Conservation (phyloP, 1,140 invertebrate genomes). For the Eumaeus atala region DNA sequence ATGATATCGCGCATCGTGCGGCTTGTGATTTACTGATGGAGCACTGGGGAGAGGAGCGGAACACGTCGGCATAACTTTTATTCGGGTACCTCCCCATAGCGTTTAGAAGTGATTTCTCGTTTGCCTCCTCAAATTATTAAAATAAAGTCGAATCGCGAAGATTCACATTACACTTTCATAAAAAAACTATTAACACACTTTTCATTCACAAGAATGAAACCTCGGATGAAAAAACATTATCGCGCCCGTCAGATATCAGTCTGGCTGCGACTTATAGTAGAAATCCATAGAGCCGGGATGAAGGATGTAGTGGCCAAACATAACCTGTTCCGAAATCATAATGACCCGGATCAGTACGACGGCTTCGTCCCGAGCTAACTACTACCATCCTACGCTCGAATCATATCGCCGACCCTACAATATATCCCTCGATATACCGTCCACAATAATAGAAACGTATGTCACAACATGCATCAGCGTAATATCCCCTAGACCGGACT, state of each 20-base stretch:
- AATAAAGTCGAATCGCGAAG: too few relatives aligned
- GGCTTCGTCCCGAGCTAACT: slow-evolving; percentile 78
- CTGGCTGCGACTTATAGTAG: slow-evolving; percentile 94
- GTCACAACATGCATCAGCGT: slow-evolving; percentile 76
- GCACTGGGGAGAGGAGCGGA: too few relatives aligned
- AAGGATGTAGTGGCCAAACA: slow-evolving; percentile 88
- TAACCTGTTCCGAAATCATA: slow-evolving; percentile 88
- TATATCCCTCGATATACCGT: slow-evolving; percentile 70
- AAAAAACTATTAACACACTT: slow-evolving; percentile 14
- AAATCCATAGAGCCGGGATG: slow-evolving; percentile 91
- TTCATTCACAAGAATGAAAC: slow-evolving; percentile 84
- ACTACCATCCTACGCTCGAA: slow-evolving; percentile 67
- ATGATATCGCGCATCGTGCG: too few relatives aligned
- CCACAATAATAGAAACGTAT: slow-evolving; percentile 76
- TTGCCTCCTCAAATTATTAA: too few relatives aligned
- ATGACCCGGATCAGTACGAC: slow-evolving; percentile 87
- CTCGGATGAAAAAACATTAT: slow-evolving; percentile 94
- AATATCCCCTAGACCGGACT: slow-evolving; percentile 67
- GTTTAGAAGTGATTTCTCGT: too few relatives aligned
- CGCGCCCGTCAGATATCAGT: slow-evolving; percentile 94
- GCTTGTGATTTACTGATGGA: too few relatives aligned
- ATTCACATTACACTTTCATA: too few relatives aligned
- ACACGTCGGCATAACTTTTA: too few relatives aligned
- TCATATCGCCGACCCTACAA: slow-evolving; percentile 75
- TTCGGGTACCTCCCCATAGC: too few relatives aligned